Evolutionary conservation across 1,140 invertebrate genomes (phyloP), one percentile per base, ranked within the genome.

Genomic region (Leptestheria dahalacensis): DNA sequence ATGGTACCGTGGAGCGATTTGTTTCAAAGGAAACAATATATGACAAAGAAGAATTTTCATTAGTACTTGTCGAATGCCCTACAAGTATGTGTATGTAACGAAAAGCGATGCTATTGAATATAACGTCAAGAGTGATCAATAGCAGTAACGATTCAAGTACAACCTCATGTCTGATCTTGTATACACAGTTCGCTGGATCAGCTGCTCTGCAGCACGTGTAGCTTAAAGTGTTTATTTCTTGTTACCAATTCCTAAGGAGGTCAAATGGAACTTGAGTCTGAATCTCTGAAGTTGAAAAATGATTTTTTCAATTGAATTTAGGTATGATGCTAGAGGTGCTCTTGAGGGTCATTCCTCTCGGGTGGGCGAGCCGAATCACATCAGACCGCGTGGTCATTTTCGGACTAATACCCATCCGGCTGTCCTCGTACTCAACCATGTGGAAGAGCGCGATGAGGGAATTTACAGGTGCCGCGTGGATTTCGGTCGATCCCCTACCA

Each of bases 401-500:
- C 48, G 46, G 52, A 51, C 48, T 49, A 49, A 41, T 25, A 52
- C 24, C 24, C 28, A 52, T 41, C 58, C 58, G 48, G 48, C 51
- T 41, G 48, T 50, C 41, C 51, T 52, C 24, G 47, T 60, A 53
- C 51, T 52, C 25, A 55, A 41, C 28, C 47, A 60, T 23, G 58
- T 52, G 15, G 58, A 79, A 65, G 75, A 82, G 55, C 75, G 74
- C 41, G 85, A 88, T 71, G 79, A 82, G 63, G 84, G 83, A 3
- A 78, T 82, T 48, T 88, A 86, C 73, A 75, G 83, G 62, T 88
- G 84, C 72, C 49, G 64, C 23, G 64, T 90, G 47, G 87, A 91
- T 70, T 91, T 88, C 68, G 78, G 80, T 57, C 79, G 83, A 59
- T 86, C 84, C 28, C 86, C 85, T 2, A 89, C 87, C 29, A 80